Conservation (phyloP, 2,113 vertebrate genomes). For the Austrofundulus limnaeus region DNA sequence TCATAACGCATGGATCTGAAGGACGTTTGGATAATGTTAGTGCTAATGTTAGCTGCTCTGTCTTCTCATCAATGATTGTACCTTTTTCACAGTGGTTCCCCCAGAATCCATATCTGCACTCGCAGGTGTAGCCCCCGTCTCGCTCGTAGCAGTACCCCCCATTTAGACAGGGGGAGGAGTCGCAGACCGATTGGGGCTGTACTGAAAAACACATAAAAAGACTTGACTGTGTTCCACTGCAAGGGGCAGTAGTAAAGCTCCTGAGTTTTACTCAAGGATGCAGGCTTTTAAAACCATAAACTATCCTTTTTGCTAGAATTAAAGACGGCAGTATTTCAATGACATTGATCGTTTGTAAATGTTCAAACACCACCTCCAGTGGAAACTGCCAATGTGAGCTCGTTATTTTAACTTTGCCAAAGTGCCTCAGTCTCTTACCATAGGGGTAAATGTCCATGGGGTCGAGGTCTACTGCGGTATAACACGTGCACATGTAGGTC, state of each 20-base stretch:
- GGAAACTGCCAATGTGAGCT: constrained; percentile 21
- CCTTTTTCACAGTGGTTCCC: constrained; percentile 94
- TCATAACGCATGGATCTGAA: constrained; percentile 13
- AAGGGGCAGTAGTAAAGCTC: constrained; percentile 20
- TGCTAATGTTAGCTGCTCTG: neutral
- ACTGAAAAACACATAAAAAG: constrained; percentile 83
- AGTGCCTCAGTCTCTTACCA: constrained; percentile 52
- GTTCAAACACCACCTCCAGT: constrained; percentile 23
- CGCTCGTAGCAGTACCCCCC: constrained; percentile 90
- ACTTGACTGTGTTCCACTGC: constrained; percentile 73
- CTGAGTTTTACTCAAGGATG: constrained; percentile 29
- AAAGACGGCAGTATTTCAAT: constrained; percentile 15
- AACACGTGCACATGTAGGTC: constrained; percentile 93
- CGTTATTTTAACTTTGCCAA: constrained; percentile 23
- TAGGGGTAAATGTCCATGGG: constrained; percentile 86
- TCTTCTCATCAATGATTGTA: constrained; percentile 51
- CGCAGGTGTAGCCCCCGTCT: constrained; percentile 87
- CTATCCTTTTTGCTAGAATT: constrained; percentile 25
- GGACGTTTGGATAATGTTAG: constrained; percentile 12
- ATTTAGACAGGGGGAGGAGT: constrained; percentile 95
- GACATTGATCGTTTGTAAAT: constrained; percentile 34
- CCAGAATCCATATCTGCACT: constrained; percentile 88
- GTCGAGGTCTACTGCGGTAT: constrained; percentile 79
- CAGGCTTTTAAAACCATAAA: constrained; percentile 27
- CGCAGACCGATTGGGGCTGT: constrained; percentile 88